Evolutionary conservation across 2,113 vertebrate genomes (phyloP), one percentile per base, ranked within the genome.

Genomic region (Syngnathus scovelli): DNA sequence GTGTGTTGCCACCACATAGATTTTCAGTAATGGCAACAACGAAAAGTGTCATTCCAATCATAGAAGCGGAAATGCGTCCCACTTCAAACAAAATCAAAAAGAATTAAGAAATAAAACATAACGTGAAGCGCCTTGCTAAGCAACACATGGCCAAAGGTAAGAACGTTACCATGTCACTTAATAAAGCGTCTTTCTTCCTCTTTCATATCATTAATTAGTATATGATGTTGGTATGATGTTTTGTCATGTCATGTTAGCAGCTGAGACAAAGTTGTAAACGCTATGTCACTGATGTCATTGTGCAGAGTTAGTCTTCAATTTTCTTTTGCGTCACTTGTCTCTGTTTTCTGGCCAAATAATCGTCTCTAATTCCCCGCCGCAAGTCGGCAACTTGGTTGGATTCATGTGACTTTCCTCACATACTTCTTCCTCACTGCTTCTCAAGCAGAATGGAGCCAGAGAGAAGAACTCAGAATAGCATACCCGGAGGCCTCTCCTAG

Each of bases 381-480:
- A 46, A 27, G 18, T 7, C 59, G 68, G 39, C 64, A 66, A 62
- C 73, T 71, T 75, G 67, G 55, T 62, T 71, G 13, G 43, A 67
- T 73, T 86, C 82, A 85, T 74, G 79, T 85, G 87, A 86, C 79
- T 76, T 49, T 67, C 66, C 70, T 78, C 78, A 82, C 72, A 79
- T 80, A 83, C 78, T 79, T 77, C 76, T 75, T 72, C 78, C 81
- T 76, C 60, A 18, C 67, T 77, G 75, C 75, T 72, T 72, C 72
- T 70, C 77, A 76, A 79, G 79, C 80, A 76, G 77, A 81, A 76
- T 75, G 76, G 72, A 77, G 71, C 76, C 60, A 13, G 43, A 78
- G 64, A 66, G 61, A 78, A 68, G 77, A 60, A 27, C 70, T 71
- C 48, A 63, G 82, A 82, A 83, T 86, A 74, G 74, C 76, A 83